Percentiles rank a stretch among this genome's conserved stretches.
These are phyloP conservation scores for Anguilla pacifica DNA, from an alignment of 2,797 vertebrate species.

Conservation along the genomic window DNA sequence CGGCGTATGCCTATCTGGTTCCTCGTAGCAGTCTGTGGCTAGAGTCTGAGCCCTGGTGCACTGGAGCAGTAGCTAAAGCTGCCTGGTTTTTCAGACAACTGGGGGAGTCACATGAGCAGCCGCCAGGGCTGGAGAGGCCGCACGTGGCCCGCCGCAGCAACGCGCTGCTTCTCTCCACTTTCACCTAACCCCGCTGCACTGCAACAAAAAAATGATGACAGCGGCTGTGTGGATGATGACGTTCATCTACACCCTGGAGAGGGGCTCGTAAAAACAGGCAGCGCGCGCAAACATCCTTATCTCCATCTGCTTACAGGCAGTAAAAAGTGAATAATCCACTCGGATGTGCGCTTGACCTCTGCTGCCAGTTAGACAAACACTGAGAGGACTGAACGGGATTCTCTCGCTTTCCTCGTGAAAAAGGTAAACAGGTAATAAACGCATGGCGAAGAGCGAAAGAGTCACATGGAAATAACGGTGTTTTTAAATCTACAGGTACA, in stretches of 20 bases:
- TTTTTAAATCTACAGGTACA: background rate
- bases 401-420: background rate
- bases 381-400: background rate
- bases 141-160: background rate
- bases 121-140: background rate
- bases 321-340: conserved; percentile 1
- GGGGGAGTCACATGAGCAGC: background rate
- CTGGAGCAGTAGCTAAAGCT: background rate
- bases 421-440: background rate
- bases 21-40: background rate
- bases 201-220: background rate
- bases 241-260: background rate
- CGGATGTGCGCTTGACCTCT: background rate
- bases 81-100: background rate
- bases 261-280: background rate
- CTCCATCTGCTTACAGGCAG: background rate
- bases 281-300: conserved; percentile 1
- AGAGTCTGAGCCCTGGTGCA: background rate
- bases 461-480: background rate
- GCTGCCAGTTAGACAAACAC: background rate
- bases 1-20: background rate
- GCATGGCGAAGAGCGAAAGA: background rate
- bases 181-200: background rate
- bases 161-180: background rate
- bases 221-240: background rate